Evolutionary conservation across 23 tunicate species (phyloP), one percentile per base, ranked within the genome.

Genomic region (Styela clava): DNA sequence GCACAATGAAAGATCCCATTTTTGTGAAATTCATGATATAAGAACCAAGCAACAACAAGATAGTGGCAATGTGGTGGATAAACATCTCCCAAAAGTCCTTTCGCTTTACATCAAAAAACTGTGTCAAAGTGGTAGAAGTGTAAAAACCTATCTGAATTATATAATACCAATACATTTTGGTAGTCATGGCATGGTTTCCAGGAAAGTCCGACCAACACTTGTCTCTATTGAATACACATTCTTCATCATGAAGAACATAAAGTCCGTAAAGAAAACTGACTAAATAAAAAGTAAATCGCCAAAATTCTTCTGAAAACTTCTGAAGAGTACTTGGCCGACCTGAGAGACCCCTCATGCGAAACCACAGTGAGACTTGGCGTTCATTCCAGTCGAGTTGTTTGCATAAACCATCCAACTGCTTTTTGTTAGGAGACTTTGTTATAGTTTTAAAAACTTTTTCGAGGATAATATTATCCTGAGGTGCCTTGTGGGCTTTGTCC

Each of bases 71-170:
- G 82, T 93, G 98, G 36, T 93, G 98, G 23, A 81, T 35, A 61
- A 81, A 93, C 98, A 93, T 93, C 1, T 79, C 78, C 98, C 98
- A 93, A 52, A 93, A 93, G 34, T 93, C 98, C 77, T 93, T 93
- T 80, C 98, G 56, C 51, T 84, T 93, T 16, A 93, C 86, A 36
- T 93, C 98, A 65, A 93, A 93, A 79, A 93, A 93, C 83, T 93
- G 98, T 9, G 98, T 89, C 9, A 88, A 33, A 2, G 84, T 76
- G 31, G 94, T 89, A 16, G 93, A 84, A 2, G 92, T 74, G 69
- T 93, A 93, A 68, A 93, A 93, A 21, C 93, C 93, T 24, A 93
- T 31, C 33, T 93, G 93, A 24, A 80, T 81, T 25, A 78, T 81
- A 69, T 85, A 93, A 76, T 93, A 93, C 89, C 89, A 87, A 33